Evolutionary conservation across 2,113 vertebrate species (phyloP).

Genomic region (Caretta caretta): DNA sequence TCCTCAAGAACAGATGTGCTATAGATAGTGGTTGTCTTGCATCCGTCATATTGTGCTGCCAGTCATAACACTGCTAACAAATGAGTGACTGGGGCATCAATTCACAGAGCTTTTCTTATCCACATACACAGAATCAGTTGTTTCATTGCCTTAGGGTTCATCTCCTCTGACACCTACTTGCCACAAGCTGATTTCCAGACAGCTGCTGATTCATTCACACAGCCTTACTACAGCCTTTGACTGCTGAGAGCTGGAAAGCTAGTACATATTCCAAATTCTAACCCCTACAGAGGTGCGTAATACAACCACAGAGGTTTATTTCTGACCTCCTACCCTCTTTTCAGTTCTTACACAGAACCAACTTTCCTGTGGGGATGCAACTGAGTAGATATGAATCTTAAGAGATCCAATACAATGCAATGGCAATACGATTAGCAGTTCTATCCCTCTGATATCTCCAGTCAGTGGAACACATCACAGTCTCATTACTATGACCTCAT

Average conservation of each 20-base stretch:
- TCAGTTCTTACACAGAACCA: not conserved
- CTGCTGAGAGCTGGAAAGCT: slow-evolving; percentile 6
- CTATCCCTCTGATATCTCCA: not conserved
- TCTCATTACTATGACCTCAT: fast-evolving
- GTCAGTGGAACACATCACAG: not conserved
- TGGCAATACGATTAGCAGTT: not conserved
- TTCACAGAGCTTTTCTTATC: slow-evolving; percentile 6
- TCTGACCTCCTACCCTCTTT: not conserved
- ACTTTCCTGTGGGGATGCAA: not conserved
- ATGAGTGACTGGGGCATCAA: slow-evolving; percentile 2
- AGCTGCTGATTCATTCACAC: not conserved
- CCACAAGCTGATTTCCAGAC: slow-evolving; percentile 26
- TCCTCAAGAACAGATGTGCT: not conserved
- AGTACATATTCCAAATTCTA: not conserved
- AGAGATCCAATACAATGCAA: not conserved
- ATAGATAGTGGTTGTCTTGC: not conserved
- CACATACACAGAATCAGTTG: not conserved
- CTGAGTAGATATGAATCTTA: not conserved
- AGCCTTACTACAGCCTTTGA: slow-evolving; percentile 25
- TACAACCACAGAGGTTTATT: not conserved
- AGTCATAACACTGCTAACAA: not conserved
- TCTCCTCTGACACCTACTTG: slow-evolving; percentile 38
- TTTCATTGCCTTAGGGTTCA: not conserved
- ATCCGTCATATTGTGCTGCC: not conserved
- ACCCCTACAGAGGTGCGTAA: slow-evolving; percentile 12